Evolutionary conservation across 1,140 invertebrate genomes (phyloP), one percentile per base, ranked within the genome.

Genomic region (Amyelois transitella): DNA sequence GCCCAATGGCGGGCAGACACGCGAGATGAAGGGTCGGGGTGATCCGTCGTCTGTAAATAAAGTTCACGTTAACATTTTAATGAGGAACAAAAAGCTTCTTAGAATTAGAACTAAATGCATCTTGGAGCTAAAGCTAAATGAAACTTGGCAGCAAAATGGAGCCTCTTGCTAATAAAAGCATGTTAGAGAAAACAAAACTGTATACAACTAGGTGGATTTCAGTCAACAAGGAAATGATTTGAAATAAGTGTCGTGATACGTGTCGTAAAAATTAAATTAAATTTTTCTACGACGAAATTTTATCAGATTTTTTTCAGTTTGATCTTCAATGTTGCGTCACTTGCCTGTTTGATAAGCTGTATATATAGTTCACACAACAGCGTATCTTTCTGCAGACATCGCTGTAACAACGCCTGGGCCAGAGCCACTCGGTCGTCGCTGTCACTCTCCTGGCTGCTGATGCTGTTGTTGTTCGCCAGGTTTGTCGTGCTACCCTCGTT

Each of bases 351-450:
- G 47, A 98, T 96, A 4, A 99, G 90, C 75, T 98, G 97, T 32
- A 98, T 90, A 80, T 97, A 98, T 44, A 98, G 88, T 88, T 99
- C 97, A 66, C 96, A 96, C 12, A 98, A 89, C 14, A 98, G 84
- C 38, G 93, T 91, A 73, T 98, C 96, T 64, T 95, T 96, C 55
- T 94, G 91, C 94, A 98, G 94, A 64, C 96, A 97, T 56, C 95
- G 92, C 65, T 97, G 96, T 86, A 98, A 92, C 50, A 98, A 92
- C 0, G 91, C 92, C 87, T 99, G 97, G 24, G 98, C 93, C 2
- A 98, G 90, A 55, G 93, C 92, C 4, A 97, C 93, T 64, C 97
- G 95, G 76, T 98, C 96, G 77, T 96, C 95, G 81, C 97, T 95
- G 49, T 87, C 84, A 91, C 86, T 60, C 90, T 81, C 80, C 51